Conservation (phyloP, 2,113 vertebrate genomes). For the Vireo altiloquus region DNA sequence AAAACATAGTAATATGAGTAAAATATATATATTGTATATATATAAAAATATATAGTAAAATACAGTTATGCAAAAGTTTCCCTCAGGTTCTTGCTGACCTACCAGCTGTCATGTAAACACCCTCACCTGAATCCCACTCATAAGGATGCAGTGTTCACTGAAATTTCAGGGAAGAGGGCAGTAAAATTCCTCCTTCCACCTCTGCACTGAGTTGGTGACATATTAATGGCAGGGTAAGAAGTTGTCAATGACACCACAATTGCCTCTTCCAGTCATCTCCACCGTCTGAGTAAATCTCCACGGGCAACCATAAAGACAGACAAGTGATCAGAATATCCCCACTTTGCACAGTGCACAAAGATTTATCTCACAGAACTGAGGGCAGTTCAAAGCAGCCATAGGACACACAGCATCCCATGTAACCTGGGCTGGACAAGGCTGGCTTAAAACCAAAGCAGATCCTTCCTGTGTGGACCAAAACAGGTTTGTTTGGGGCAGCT, state of each 20-base stretch:
- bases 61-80: not conserved
- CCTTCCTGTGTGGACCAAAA: not conserved
- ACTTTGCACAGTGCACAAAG: too few relatives aligned
- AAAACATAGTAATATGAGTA: too few relatives aligned
- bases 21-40: too few relatives aligned
- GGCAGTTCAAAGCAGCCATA: not conserved
- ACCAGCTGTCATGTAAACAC: not conserved
- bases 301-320: not conserved
- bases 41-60: too few relatives aligned
- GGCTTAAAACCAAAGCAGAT: not conserved
- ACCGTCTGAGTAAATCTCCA: not conserved
- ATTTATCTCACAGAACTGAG: too few relatives aligned
- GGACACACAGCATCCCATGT: not conserved
- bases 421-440: not conserved
- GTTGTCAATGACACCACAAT: not conserved
- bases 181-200: not conserved
- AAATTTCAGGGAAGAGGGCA: not conserved
- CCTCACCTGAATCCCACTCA: not conserved
- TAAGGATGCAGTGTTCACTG: not conserved
- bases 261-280: not conserved
- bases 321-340: fast-evolving
- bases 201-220: not conserved
- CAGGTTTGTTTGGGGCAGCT: not conserved
- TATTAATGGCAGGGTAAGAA: not conserved
- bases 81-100: fast-evolving